These are phyloP conservation scores for Dromococcyx pavoninus DNA, from an alignment of 2,797 vertebrate genomes.

Conservation along the genomic window DNA sequence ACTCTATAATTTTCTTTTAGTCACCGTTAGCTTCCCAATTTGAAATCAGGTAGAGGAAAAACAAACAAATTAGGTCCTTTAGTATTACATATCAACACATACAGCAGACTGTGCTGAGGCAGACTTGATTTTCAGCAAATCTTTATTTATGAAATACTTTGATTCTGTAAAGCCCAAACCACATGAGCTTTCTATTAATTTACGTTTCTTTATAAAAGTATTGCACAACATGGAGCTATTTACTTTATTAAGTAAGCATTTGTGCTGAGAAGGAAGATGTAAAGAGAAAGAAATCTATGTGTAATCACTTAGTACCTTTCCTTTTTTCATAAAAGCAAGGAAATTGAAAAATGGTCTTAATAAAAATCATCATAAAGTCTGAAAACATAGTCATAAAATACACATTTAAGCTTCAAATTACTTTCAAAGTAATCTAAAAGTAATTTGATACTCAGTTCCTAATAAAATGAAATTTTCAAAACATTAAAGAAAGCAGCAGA, in stretches of 20 bases:
- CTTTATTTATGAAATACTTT: not conserved
- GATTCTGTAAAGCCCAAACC: not conserved
- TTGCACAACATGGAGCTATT: not conserved
- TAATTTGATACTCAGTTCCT: conserved; percentile 48
- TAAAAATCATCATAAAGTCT: conserved; percentile 26
- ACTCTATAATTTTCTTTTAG: not conserved
- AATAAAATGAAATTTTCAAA: conserved; percentile 53
- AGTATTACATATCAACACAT: not conserved
- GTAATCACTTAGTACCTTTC: not conserved
- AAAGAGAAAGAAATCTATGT: not conserved
- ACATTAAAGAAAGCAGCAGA: conserved; percentile 32
- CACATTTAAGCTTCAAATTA: conserved; percentile 52
- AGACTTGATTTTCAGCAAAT: not conserved
- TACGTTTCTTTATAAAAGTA: not conserved
- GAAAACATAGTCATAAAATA: conserved; percentile 14
- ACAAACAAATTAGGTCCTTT: not conserved
- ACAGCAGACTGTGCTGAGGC: not conserved
- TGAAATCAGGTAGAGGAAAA: not conserved
- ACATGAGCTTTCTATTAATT: not conserved
- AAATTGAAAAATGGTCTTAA: not conserved
- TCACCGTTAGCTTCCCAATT: not conserved
- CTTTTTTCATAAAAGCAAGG: not conserved
- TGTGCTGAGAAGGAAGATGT: not conserved
- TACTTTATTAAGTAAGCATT: not conserved
- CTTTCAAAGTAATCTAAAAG: conserved; percentile 57